phyloP scores from a whole-genome alignment of 2,888 invertebrate genomes.

The Keiferia lycopersicella region DNA sequence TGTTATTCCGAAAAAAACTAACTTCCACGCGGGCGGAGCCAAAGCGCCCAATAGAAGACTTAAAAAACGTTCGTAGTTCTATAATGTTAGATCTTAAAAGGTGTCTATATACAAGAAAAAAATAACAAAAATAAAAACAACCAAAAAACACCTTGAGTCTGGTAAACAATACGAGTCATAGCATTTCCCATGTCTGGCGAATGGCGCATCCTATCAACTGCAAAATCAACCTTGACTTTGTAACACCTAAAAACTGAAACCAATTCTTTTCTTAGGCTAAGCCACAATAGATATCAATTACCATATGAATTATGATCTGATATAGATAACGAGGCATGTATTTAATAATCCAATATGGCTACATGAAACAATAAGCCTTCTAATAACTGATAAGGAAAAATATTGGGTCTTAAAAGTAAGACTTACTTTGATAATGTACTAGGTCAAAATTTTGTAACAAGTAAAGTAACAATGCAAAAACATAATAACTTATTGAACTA shows the following conservation, averaged over 20 bases:
- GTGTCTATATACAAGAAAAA: too few relatives aligned
- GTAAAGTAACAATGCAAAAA: too few relatives aligned
- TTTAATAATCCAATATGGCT: slow-evolving; percentile 24
- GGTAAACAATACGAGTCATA: not conserved
- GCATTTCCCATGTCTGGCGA: not conserved
- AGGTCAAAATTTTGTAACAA: too few relatives aligned
- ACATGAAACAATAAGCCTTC: slow-evolving; percentile 4
- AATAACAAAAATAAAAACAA: too few relatives aligned
- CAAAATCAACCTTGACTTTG: slow-evolving; percentile 25
- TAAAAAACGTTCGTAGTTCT: too few relatives aligned
- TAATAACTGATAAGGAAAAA: slow-evolving; percentile 3
- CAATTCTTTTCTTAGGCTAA: not conserved
- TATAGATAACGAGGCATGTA: slow-evolving; percentile 28
- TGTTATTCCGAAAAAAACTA: too few relatives aligned
- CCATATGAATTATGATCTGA: slow-evolving; percentile 27
- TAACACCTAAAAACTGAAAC: slow-evolving; percentile 14
- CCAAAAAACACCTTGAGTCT: not conserved
- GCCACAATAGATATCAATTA: slow-evolving; percentile 25
- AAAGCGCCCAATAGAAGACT: too few relatives aligned
- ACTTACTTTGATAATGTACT: too few relatives aligned
- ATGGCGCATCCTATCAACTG: not conserved
- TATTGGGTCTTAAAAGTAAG: not conserved
- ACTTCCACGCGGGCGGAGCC: too few relatives aligned
- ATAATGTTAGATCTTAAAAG: too few relatives aligned
- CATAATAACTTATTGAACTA: too few relatives aligned